Percentiles rank a stretch among this genome's conserved stretches.
Conservation (phyloP, 2,113 vertebrate genomes). For the Epinephelus fuscoguttatus region DNA sequence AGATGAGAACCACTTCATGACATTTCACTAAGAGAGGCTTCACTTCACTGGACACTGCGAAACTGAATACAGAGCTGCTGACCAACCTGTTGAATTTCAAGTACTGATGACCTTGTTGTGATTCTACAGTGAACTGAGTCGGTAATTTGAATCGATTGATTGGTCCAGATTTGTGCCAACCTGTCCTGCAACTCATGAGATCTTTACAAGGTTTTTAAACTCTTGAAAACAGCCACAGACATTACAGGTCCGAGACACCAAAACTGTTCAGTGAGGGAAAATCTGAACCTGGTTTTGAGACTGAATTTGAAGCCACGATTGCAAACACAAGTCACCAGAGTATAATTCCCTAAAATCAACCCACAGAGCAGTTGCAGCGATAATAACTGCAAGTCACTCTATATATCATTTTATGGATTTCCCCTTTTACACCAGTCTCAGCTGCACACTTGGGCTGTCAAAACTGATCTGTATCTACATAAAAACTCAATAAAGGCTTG, state of each 20-base stretch:
- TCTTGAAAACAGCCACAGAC: background rate
- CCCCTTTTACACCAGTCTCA: background rate
- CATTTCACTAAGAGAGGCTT: background rate
- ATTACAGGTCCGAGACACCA: background rate
- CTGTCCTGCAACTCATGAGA: background rate
- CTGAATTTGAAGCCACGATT: background rate
- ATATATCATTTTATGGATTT: background rate
- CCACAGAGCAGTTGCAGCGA: too few relatives aligned
- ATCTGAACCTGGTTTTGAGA: background rate
- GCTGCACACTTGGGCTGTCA: background rate
- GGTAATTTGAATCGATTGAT: background rate
- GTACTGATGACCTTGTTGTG: background rate
- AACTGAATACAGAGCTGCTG: background rate
- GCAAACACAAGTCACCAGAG: background rate
- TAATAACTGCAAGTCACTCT: too few relatives aligned
- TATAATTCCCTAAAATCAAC: background rate
- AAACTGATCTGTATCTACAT: background rate
- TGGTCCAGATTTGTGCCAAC: background rate
- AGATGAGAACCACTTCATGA: background rate
- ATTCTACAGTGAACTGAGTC: background rate
- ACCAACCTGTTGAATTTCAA: background rate
- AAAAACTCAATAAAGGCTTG: background rate
- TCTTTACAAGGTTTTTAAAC: background rate
- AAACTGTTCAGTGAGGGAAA: background rate
- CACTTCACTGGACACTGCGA: background rate